Base-by-base conservation (phyloP, 92 coral and sea anemone genomes). In the Scolanthus callimorphus region DNA sequence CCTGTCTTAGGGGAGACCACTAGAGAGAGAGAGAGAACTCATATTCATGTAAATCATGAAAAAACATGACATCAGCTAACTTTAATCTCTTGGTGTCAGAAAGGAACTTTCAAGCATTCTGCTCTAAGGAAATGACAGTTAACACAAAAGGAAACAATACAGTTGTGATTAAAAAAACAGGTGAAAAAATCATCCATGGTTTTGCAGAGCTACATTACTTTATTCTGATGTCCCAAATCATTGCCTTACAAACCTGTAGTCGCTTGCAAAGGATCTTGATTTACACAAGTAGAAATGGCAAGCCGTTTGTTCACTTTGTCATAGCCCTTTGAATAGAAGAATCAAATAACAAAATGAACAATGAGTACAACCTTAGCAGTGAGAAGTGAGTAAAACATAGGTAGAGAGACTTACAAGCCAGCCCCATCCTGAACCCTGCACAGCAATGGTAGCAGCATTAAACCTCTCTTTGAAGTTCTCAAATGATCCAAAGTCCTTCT, bases 391-490 rank as follows among this genome's bases (percentile, higher is more conserved):
- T 38, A 6, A 34, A 34, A 34, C 15, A n/a, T 25, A 20, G 27
- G 6, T 58, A 25, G 13, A 50, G 6, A 34, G 15, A 46, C 90
- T 62, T 58, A 84, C 91, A 78, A 89, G 70, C 97, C 97, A 89
- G 22, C 97, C 97, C 97, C 97, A 89, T 23, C 96, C 97, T 10
- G 97, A 91, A 0, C 97, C 97, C 73, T 91, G 97, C 3, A 91
- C 91, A 10, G 91, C 97, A 43, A 91, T 63, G 4, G 97, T 71
- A 51, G 91, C 77, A 17, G 87, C 74, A 53, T 54, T 91, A 26
- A 91, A 75, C 59, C 78, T 76, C 49, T 91, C 89, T 51, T 88
- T 91, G 59, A 91, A 79, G 49, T 60, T 83, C 47, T 88, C 92
- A 88, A 91, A 91, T 4, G 96, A 83, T 9, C 96, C 97, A 80